Conservation (phyloP, 1,140 invertebrate species). For the Drosophila carrolli region DNA sequence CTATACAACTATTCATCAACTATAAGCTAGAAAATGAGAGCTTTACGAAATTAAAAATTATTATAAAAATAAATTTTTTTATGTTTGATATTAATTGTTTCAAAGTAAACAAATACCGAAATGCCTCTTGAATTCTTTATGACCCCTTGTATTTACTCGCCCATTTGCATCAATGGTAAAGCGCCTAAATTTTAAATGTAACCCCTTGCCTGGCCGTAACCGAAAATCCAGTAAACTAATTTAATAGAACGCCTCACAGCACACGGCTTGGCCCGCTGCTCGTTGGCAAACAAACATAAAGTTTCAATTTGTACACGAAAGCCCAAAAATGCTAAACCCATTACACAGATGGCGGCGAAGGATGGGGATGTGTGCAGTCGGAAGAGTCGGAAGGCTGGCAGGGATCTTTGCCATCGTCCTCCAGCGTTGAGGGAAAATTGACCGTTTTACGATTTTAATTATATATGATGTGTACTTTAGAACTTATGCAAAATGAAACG, state of each 20-base stretch:
- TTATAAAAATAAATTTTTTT: too few relatives aligned
- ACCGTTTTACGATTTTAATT: slow-evolving; percentile 84
- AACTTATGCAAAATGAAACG: slow-evolving; percentile 82
- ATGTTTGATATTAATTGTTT: too few relatives aligned
- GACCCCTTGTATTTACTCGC: not conserved
- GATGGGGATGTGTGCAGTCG: slow-evolving; percentile 11
- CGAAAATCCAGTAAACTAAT: slow-evolving; percentile 59
- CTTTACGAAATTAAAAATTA: too few relatives aligned
- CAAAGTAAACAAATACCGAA: not conserved
- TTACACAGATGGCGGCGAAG: slow-evolving; percentile 48
- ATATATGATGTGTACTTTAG: slow-evolving; percentile 84
- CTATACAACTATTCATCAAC: too few relatives aligned
- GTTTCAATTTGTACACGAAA: slow-evolving; percentile 65
- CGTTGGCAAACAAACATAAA: slow-evolving; percentile 63
- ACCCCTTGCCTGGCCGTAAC: slow-evolving; percentile 11
- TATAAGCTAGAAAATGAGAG: too few relatives aligned
- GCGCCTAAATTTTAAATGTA: slow-evolving; percentile 42
- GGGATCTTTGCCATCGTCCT: slow-evolving; percentile 23
- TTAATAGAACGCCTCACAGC: slow-evolving; percentile 54
- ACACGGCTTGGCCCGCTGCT: slow-evolving; percentile 20
- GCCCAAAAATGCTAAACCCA: slow-evolving; percentile 61
- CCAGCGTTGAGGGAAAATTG: slow-evolving; percentile 62
- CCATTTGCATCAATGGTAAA: slow-evolving; percentile 22
- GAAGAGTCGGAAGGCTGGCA: not conserved
- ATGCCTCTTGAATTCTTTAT: slow-evolving; percentile 4